These are phyloP conservation scores for Nephotettix cincticeps DNA, from an alignment of 1,140 invertebrate species.

Conservation along the genomic window DNA sequence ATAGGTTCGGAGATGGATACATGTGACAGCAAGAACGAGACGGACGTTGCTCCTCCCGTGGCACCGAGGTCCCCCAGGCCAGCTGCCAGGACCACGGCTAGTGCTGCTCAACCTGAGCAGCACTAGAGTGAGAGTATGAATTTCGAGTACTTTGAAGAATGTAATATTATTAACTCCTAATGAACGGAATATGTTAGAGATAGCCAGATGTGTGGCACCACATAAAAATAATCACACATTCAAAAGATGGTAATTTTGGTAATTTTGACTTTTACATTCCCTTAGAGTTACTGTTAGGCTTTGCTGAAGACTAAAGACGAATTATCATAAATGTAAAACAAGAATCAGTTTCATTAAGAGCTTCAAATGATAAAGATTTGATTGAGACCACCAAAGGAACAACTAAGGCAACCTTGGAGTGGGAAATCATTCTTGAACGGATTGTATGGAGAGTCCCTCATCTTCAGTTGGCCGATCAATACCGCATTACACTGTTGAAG, in stretches of 20 bases:
- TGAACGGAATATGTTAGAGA: slow-evolving; percentile 38
- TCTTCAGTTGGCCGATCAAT: no score
- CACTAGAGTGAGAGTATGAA: slow-evolving; percentile 47
- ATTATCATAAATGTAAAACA: slow-evolving; percentile 50
- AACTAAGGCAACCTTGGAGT: slow-evolving; percentile 4
- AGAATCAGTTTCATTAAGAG: slow-evolving; percentile 48
- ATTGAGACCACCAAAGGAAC: background rate
- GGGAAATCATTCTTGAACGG: slow-evolving; percentile 38
- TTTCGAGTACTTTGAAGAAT: slow-evolving; percentile 47
- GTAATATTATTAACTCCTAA: slow-evolving; percentile 40
- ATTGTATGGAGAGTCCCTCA: slow-evolving; percentile 41
- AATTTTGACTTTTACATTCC: slow-evolving; percentile 48
- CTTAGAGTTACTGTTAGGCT: slow-evolving; percentile 46
- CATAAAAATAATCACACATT: background rate
- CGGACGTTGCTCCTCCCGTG: no score
- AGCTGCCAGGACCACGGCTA: no score
- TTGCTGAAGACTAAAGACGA: slow-evolving; percentile 51
- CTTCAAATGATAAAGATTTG: slow-evolving; percentile 41
- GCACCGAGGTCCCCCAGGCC: no score
- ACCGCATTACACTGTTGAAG: no score
- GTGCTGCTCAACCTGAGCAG: no score
- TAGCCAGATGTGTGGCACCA: slow-evolving; percentile 40
- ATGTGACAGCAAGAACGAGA: no score
- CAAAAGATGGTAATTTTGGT: slow-evolving; percentile 16
- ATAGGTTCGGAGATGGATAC: no score